Percentiles rank a stretch among this genome's conserved stretches.
These are phyloP conservation scores for Diachasma alloeum DNA, from an alignment of 1,140 invertebrate species.

Conservation along the genomic window DNA sequence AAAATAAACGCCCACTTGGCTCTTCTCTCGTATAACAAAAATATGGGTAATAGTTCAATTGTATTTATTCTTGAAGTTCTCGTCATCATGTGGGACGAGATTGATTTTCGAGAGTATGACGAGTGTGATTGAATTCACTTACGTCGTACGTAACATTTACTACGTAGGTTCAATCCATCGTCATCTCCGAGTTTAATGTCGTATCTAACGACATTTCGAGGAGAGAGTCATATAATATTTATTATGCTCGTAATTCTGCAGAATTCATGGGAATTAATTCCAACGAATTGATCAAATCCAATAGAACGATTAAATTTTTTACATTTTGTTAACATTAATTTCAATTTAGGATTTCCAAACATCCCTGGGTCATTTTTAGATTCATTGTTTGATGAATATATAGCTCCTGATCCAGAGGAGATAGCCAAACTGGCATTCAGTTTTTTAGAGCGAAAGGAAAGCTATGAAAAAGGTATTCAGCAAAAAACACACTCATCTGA, in stretches of 20 bases:
- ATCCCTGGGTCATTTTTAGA: no score
- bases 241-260: background rate
- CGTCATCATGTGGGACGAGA: background rate
- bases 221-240: background rate
- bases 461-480: no score
- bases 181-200: background rate
- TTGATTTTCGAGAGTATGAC: background rate
- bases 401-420: no score
- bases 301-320: no score
- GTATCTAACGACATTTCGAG: background rate
- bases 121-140: background rate
- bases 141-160: background rate
- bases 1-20: slow-evolving; percentile 40
- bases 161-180: background rate
- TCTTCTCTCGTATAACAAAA: slow-evolving; percentile 20
- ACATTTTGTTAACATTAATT: no score
- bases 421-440: no score
- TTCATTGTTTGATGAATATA: no score
- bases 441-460: no score
- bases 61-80: background rate
- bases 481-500: no score
- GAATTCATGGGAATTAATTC: background rate
- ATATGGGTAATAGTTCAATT: background rate
- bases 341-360: no score
- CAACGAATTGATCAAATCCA: background rate